Base-by-base conservation (phyloP, 1,140 invertebrate species). In the Neodiprion virginianus region DNA sequence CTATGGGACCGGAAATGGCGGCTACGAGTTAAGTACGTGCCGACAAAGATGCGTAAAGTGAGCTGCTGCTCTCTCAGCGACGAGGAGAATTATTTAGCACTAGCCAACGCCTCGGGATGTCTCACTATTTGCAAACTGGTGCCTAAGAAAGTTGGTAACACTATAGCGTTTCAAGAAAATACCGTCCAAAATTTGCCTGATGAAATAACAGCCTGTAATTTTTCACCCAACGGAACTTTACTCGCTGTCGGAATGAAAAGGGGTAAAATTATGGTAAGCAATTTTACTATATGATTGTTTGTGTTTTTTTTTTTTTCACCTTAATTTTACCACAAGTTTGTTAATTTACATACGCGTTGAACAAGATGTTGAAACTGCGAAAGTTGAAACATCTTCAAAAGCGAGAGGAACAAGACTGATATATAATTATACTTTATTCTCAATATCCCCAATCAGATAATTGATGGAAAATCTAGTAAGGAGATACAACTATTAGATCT, bases 201-300 rank as follows among this genome's bases (percentile, higher is more conserved):
- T 0, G 79, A 78, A 67, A 28, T 83, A 10, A 83, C 79, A n/a
- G 85, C 76, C 69, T 87, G 85, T 72, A 76, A 82, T 67, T 86
- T 88, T 78, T 88, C 88, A 8, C 78, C 79, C n/a, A 77, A 89
- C 74, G 82, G 80, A 61, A 78, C 78, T 17, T 87, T 82, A 74
- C 76, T 88, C 21, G 86, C 88, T 7, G 66, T 88, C 48, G 88
- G 86, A 71, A 78, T 84, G 67, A 79, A 85, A 8, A 83, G 76
- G 49, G 88, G 88, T 74, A 67, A 79, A 61, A 61, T 89, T 79
- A 77, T 69, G 69, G 87, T 88, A 80, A 87, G 84, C 75, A 11
- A 23, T 73, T 21, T 49, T 21, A 10, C 72, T 72, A 74, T 8
- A 53, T 10, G 12, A 71, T 67, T 65, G 70, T 53, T 48, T 47